Evolutionary conservation across 2,797 vertebrate genomes (phyloP).

Genomic region (Eulemur mongoz): DNA sequence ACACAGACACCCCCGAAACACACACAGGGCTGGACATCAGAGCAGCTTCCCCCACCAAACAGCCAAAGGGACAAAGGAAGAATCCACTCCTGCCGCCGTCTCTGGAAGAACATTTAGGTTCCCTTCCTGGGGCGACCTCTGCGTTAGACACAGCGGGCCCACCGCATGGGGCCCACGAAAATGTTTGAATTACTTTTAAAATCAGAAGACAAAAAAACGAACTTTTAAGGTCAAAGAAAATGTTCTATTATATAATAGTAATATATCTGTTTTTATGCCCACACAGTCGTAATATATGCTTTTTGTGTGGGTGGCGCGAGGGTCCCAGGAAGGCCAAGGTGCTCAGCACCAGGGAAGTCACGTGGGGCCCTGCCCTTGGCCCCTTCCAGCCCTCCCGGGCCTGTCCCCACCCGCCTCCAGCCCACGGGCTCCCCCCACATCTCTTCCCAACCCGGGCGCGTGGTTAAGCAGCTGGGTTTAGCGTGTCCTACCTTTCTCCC

Average conservation of each 20-base stretch:
- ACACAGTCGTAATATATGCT: too few relatives aligned
- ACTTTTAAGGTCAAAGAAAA: neutral
- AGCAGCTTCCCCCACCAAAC: neutral
- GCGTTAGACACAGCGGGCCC: neutral
- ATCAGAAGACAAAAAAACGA: neutral
- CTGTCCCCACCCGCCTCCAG: neutral
- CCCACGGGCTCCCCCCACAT: neutral
- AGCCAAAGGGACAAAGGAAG: neutral
- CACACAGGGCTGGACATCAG: neutral
- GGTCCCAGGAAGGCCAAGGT: neutral
- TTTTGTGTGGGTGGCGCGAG: neutral
- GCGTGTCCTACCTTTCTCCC: fast-evolving
- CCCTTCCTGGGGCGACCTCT: neutral
- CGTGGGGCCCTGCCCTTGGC: fast-evolving
- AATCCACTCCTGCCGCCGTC: neutral
- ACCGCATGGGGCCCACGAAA: fast-evolving
- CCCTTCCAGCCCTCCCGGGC: neutral
- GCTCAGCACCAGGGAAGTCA: neutral
- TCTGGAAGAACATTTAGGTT: fast-evolving
- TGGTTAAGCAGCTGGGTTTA: too few relatives aligned
- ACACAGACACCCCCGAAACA: neutral
- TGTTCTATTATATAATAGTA: neutral
- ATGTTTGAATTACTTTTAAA: neutral
- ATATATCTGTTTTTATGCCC: neutral
- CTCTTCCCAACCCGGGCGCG: neutral